Evolutionary conservation across 2,888 invertebrate genomes (phyloP).

Genomic region (Erynnis tages): DNA sequence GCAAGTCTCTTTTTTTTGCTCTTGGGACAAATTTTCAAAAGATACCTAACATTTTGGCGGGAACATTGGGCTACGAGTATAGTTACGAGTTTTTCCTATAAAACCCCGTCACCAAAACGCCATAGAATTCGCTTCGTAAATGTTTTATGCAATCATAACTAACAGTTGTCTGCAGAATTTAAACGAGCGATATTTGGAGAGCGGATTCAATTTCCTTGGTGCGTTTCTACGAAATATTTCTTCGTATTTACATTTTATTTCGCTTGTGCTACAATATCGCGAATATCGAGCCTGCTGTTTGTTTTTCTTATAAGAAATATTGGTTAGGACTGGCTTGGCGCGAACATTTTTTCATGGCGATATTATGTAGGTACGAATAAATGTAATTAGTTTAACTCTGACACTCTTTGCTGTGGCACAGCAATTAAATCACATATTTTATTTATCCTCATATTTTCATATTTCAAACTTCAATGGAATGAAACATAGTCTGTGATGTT

Average conservation of each 20-base stretch:
- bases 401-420: too few relatives aligned
- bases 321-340: constrained; percentile 3
- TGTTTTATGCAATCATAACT: constrained; percentile 41
- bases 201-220: constrained; percentile 50
- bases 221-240: constrained; percentile 26
- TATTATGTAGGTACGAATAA: neutral
- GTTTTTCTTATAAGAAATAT: constrained; percentile 8
- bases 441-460: too few relatives aligned
- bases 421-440: too few relatives aligned
- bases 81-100: too few relatives aligned
- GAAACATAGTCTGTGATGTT: too few relatives aligned
- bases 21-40: too few relatives aligned
- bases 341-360: neutral
- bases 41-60: too few relatives aligned
- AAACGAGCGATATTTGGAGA: constrained; percentile 51
- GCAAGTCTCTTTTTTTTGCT: too few relatives aligned
- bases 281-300: constrained; percentile 9
- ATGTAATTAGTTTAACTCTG: neutral
- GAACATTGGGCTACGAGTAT: too few relatives aligned
- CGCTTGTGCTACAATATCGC: constrained; percentile 20
- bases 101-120: too few relatives aligned
- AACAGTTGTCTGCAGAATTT: constrained; percentile 52
- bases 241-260: constrained; percentile 44
- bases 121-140: too few relatives aligned
- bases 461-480: too few relatives aligned